Evolutionary conservation across 1,140 invertebrate genomes (phyloP).

Genomic region (Ditylenchus dipsaci): DNA sequence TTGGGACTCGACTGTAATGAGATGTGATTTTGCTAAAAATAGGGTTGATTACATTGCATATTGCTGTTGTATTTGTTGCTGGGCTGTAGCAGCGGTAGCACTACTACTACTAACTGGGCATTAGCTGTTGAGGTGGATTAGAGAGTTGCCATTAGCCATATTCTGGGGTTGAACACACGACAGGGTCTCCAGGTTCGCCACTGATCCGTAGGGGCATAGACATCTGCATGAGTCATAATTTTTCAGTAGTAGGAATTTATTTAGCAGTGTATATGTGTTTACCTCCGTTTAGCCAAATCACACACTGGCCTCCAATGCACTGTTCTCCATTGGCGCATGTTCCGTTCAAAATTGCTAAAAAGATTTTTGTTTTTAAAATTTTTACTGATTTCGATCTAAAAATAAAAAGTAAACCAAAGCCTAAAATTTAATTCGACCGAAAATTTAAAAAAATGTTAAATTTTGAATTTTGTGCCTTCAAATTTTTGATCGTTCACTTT

Average conservation of each 20-base stretch:
- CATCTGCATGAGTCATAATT: conserved; percentile 18
- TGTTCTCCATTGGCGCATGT: conserved; percentile 51
- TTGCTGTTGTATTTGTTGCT: not conserved
- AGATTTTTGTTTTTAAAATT: not conserved
- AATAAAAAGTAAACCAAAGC: no score
- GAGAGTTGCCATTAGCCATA: not conserved
- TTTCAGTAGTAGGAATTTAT: no score
- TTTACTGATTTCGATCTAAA: no score
- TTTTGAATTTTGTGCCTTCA: no score
- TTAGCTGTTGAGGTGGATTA: not conserved
- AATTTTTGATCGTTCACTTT: no score
- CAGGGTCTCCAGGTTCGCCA: conserved; percentile 53
- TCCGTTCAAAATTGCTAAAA: conserved; percentile 55
- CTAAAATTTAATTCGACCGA: no score
- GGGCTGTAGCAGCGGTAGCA: no score
- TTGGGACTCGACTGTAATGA: no score
- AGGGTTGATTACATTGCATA: conserved; percentile 13
- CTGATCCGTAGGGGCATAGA: conserved; percentile 52
- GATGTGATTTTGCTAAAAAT: no score
- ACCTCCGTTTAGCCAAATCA: conserved; percentile 30
- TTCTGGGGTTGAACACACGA: conserved; percentile 41
- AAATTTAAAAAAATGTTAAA: no score
- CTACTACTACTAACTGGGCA: no score
- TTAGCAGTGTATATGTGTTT: no score
- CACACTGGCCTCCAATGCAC: conserved; percentile 57